A percentile compares a stretch with the other conserved stretches of the same genome.
Evolutionary conservation across 2,113 vertebrate genomes (phyloP).

Genomic region (Laterallus jamaicensis): DNA sequence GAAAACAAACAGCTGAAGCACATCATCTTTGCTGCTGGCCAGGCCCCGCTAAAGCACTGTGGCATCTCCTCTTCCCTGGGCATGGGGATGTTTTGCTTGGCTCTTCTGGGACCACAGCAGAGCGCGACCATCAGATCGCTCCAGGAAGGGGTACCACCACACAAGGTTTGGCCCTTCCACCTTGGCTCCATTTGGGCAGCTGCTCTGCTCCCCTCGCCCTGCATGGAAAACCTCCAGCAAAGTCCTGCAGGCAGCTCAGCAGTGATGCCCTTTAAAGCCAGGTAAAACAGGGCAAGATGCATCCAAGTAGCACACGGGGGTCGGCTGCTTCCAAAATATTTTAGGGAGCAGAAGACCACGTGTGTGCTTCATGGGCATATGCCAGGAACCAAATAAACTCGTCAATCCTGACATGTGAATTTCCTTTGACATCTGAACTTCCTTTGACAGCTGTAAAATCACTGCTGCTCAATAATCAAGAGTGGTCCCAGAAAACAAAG

Average conservation of each 20-base stretch:
- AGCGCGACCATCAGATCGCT: background rate
- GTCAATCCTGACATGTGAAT: background rate
- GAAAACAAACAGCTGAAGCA: background rate
- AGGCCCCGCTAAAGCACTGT: background rate
- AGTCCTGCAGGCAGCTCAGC: background rate
- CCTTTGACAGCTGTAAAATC: slow-evolving; percentile 46
- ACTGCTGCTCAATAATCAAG: slow-evolving; percentile 19
- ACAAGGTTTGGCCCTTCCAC: background rate
- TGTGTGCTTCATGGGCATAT: background rate
- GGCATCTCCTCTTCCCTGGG: background rate
- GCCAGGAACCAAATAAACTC: slow-evolving; percentile 40
- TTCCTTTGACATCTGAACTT: slow-evolving; percentile 30
- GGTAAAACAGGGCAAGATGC: background rate
- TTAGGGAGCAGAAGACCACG: background rate
- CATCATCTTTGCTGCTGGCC: background rate
- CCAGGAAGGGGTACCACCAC: background rate
- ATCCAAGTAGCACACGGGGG: background rate
- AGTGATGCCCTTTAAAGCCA: background rate
- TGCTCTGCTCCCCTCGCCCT: background rate
- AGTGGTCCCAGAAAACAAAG: slow-evolving; percentile 33
- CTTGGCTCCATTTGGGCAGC: background rate
- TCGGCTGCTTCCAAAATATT: background rate
- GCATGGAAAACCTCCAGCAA: background rate
- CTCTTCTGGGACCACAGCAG: background rate
- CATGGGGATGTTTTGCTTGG: background rate